Base-by-base conservation (phyloP, 2,888 invertebrate species). In the Morinoia aosen region DNA sequence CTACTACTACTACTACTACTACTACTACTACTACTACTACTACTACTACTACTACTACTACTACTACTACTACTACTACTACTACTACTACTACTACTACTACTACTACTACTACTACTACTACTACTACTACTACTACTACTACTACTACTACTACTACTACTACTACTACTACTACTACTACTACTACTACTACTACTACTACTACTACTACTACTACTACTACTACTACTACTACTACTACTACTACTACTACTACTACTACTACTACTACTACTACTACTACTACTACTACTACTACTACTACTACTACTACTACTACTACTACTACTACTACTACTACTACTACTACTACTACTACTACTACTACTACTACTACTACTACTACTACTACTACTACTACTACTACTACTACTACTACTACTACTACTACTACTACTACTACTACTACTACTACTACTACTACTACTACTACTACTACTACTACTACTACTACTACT, bases 401-500 rank as follows among this genome's bases (percentile, higher is more conserved):
- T 7, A 95, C 19, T 2, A 95, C 40, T 10, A 61, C 39, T 39
- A 61, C 14, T 19, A 95, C 1, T 58, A 61, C 5, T n/a, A 95
- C 39, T 57, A 94, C 5, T 64, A 95, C n/a, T 16, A 94, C 58
- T 3, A 58, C 58, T 5, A 95, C 64, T 11, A 95, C 64, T 61
- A 61, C 40, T n/a, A 95, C 40, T 95, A 95, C 64, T 61, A 95
- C 64, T 61, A 95, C 64, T 95, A 95, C 64, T 61, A 61, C 64
- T 61, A 95, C 61, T 94, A 94, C 39, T 94, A 94, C 61, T 94
- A 58, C 61, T 94, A 8, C 61, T 94, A 94, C 61, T 94, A 94
- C 61, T 94, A 95, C 64, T 61, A 95, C 40, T 61, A 95, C 64
- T 61, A 95, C 64, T 95, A 95, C 64, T 95, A 95, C 40, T 61